phyloP scores from a whole-genome alignment of 2,113 vertebrate genomes.

The Noturus placidus region DNA sequence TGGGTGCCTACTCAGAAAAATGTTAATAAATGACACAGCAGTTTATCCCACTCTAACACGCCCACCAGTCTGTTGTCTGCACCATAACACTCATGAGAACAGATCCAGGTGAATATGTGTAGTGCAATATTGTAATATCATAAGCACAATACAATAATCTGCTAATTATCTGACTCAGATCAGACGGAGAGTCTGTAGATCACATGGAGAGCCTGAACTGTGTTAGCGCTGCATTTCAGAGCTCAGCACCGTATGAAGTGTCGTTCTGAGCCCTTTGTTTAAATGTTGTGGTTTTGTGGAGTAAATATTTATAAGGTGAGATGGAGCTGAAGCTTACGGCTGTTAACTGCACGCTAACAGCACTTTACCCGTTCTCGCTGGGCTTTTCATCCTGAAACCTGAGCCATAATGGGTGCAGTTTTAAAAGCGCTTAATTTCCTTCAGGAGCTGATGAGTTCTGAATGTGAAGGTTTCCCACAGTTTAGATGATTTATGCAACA shows the following conservation, averaged over 20 bases:
- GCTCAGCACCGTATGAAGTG: neutral
- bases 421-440: slow-evolving; percentile 11
- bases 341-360: slow-evolving; percentile 3
- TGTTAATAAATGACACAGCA: neutral
- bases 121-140: neutral
- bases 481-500: neutral
- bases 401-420: neutral
- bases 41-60: neutral
- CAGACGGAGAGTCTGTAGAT: neutral
- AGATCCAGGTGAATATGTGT: neutral
- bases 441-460: neutral
- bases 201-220: neutral
- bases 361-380: neutral
- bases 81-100: neutral
- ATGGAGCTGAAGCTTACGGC: neutral
- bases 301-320: slow-evolving; percentile 42
- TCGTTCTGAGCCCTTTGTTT: slow-evolving; percentile 15
- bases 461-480: neutral
- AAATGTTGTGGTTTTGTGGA: slow-evolving; percentile 35
- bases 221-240: neutral
- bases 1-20: neutral
- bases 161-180: neutral
- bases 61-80: neutral
- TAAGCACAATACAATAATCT: neutral
- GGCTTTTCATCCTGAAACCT: neutral